Percentiles rank a stretch among this genome's conserved stretches.
These are phyloP conservation scores for Synergus gifuensis DNA, from an alignment of 2,888 invertebrate species.

Conservation along the genomic window DNA sequence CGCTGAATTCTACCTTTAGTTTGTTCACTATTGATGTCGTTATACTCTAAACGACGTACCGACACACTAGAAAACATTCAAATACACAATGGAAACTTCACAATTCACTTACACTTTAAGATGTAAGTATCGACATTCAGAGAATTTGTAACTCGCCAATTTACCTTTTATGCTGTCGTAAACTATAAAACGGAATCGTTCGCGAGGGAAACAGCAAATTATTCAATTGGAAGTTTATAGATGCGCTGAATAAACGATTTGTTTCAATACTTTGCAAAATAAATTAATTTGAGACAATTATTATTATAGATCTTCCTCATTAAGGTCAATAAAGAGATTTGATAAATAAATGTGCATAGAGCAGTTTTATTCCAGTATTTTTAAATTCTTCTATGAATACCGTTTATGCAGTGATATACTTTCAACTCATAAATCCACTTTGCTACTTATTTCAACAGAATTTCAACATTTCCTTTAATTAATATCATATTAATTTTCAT, in stretches of 20 bases:
- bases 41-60: not conserved
- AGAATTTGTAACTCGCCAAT: conserved; percentile 59
- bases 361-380: not conserved
- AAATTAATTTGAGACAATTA: not conserved
- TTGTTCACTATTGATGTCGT: not conserved
- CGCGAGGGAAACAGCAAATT: conserved; percentile 59
- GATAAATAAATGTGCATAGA: not conserved
- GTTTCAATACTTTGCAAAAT: not conserved
- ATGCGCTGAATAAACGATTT: not conserved
- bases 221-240: conserved; percentile 52
- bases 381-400: not conserved
- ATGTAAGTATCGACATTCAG: conserved; percentile 1
- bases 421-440: not conserved
- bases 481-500: not conserved
- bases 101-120: conserved; percentile 1
- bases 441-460: not conserved
- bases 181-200: conserved; percentile 63
- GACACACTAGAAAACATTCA: not conserved
- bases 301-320: no score
- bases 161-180: conserved; percentile 64
- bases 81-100: not conserved
- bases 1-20: not conserved
- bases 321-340: not conserved
- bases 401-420: not conserved
- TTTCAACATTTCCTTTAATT: not conserved